Conservation (phyloP, 2,113 vertebrate species). For the Tamias sibiricus region DNA sequence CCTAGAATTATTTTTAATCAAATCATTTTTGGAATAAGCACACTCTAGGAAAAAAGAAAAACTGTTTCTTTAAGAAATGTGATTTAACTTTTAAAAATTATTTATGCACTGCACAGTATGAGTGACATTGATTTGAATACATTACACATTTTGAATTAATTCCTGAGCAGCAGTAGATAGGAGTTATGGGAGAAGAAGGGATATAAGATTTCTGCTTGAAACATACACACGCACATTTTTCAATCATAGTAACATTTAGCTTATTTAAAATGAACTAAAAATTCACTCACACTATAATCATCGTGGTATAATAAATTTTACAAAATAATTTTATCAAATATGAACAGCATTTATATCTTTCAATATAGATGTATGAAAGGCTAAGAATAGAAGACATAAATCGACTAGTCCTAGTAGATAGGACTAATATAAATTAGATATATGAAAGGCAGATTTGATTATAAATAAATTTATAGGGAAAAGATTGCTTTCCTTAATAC, state of each 20-base stretch:
- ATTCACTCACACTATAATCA: not conserved
- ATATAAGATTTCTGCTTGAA: not conserved
- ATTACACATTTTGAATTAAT: not conserved
- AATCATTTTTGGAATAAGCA: not conserved
- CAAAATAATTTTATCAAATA: constrained; percentile 5
- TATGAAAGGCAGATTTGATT: not conserved
- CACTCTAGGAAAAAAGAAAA: constrained; percentile 39
- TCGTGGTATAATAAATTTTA: constrained; percentile 3
- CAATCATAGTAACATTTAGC: not conserved
- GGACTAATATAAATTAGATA: constrained; percentile 7
- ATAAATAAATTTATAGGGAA: not conserved
- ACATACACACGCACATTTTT: not conserved
- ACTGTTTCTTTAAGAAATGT: not conserved
- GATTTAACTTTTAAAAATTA: not conserved
- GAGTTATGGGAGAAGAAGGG: not conserved
- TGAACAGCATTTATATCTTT: constrained; percentile 11
- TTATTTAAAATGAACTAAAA: constrained; percentile 50
- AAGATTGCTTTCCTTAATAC: not conserved
- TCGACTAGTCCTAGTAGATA: not conserved
- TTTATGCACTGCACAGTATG: not conserved
- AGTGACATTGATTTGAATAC: not conserved
- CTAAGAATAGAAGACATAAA: constrained; percentile 28
- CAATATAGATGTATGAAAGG: not conserved
- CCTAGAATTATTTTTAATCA: constrained; percentile 32
- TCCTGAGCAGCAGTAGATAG: not conserved